Evolutionary conservation across 2,888 invertebrate genomes (phyloP).

Genomic region (Rhorus exstirpatorius): DNA sequence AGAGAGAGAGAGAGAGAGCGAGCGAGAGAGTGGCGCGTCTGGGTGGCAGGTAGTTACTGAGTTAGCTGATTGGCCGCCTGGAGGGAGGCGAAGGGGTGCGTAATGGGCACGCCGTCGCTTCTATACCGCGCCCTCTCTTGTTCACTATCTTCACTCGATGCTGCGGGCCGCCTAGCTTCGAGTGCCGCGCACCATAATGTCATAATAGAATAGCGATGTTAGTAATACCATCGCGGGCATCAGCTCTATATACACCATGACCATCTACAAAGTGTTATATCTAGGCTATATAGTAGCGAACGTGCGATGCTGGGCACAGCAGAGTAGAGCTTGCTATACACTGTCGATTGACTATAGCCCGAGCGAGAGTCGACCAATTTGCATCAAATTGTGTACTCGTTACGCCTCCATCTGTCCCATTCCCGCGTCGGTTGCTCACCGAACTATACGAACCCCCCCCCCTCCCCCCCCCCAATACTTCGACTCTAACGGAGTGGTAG

Average conservation of each 20-base stretch:
- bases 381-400: slow-evolving; percentile 85
- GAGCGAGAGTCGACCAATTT: slow-evolving; percentile 82
- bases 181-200: slow-evolving; percentile 80
- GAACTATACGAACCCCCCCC: slow-evolving; percentile 34
- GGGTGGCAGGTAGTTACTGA: slow-evolving; percentile 81
- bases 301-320: slow-evolving; percentile 40
- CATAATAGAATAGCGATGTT: slow-evolving; percentile 86
- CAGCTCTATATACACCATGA: slow-evolving; percentile 50
- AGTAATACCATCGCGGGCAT: slow-evolving; percentile 84
- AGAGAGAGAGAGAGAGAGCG: slow-evolving; percentile 12
- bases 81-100: slow-evolving; percentile 78
- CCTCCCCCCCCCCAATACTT: slow-evolving; percentile 16
- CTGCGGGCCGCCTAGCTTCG: slow-evolving; percentile 60
- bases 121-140: slow-evolving; percentile 43
- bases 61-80: slow-evolving; percentile 85
- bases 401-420: slow-evolving; percentile 83
- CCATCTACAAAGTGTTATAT: slow-evolving; percentile 31
- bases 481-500: slow-evolving; percentile 56
- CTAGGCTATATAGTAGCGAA: slow-evolving; percentile 33
- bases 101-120: slow-evolving; percentile 71
- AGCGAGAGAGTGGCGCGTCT: slow-evolving; percentile 73
- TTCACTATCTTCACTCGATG: slow-evolving; percentile 57
- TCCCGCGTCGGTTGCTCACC: slow-evolving; percentile 55
- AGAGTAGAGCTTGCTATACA: slow-evolving; percentile 72
- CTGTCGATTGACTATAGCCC: slow-evolving; percentile 77